phyloP scores from a whole-genome alignment of 2,797 vertebrate genomes.

The Synaphobranchus kaupii region DNA sequence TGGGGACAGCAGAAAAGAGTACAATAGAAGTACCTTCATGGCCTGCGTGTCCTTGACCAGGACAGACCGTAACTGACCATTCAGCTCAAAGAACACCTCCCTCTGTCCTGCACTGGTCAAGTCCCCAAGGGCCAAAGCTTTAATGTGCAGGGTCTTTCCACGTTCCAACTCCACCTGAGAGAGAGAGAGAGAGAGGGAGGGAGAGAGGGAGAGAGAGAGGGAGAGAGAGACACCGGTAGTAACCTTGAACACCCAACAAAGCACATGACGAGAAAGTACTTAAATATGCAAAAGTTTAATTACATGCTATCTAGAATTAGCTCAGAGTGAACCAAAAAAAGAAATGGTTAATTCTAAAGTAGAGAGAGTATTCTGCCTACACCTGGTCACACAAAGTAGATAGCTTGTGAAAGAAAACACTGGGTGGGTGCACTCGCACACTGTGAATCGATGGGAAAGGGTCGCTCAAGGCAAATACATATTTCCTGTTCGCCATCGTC shows the following conservation, averaged over 20 bases:
- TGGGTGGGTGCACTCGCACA: background rate
- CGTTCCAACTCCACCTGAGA: constrained; percentile 89
- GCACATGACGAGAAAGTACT: background rate
- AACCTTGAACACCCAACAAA: background rate
- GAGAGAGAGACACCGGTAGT: background rate
- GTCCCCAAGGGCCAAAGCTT: constrained; percentile 90
- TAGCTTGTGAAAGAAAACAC: background rate
- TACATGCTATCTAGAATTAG: background rate
- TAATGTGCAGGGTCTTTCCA: constrained; percentile 92
- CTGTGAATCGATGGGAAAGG: background rate
- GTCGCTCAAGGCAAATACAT: background rate
- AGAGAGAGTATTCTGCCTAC: background rate
- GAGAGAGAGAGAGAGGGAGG: background rate
- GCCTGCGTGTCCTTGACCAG: constrained; percentile 89
- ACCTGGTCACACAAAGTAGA: background rate
- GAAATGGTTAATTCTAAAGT: background rate
- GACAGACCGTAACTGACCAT: constrained; percentile 90
- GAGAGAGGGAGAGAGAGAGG: background rate
- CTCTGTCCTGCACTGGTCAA: constrained; percentile 89
- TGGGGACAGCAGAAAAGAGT: background rate
- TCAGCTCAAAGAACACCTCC: constrained; percentile 96
- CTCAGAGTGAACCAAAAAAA: background rate
- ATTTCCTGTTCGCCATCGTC: background rate
- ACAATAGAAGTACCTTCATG: constrained; percentile 80
- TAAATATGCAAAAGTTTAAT: background rate